These are phyloP conservation scores for Harpagifer antarcticus DNA, from an alignment of 2,797 vertebrate genomes.

Conservation along the genomic window DNA sequence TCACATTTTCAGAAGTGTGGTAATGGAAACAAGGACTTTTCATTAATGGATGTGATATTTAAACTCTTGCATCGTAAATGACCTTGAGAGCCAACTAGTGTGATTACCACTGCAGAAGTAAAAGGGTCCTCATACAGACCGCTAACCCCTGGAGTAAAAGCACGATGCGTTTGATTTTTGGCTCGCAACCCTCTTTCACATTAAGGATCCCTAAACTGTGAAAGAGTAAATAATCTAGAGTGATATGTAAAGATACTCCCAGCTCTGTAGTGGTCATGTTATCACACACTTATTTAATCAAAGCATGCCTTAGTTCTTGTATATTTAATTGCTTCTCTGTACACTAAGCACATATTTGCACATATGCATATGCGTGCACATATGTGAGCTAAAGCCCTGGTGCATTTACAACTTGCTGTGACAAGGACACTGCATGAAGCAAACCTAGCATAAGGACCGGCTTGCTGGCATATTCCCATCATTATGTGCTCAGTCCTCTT, in stretches of 20 bases:
- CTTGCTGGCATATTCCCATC: conserved; percentile 49
- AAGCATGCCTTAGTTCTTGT: background rate
- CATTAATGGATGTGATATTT: conserved; percentile 69
- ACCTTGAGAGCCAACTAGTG: conserved; percentile 56
- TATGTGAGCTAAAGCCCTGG: conserved; percentile 24
- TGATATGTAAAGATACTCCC: background rate
- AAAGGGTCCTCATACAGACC: conserved; percentile 38
- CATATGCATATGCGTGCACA: conserved; percentile 30
- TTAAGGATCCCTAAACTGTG: conserved; percentile 7
- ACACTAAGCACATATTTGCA: conserved; percentile 18
- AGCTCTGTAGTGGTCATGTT: conserved; percentile 7
- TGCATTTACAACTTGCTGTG: conserved; percentile 36
- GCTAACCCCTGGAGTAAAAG: conserved; percentile 37
- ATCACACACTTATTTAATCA: conserved; percentile 13
- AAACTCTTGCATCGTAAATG: conserved; percentile 65
- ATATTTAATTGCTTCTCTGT: conserved; percentile 9
- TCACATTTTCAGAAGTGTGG: conserved; percentile 26
- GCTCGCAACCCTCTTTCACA: conserved; percentile 16
- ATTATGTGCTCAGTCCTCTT: conserved; percentile 28
- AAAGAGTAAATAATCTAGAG: conserved; percentile 5
- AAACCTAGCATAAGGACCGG: conserved; percentile 46
- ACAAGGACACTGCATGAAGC: conserved; percentile 46
- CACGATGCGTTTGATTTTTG: conserved; percentile 39
- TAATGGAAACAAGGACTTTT: conserved; percentile 52
- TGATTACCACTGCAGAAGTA: conserved; percentile 49